These are phyloP conservation scores for Amphipyra tragopoginis DNA, from an alignment of 2,888 invertebrate species.

Conservation along the genomic window DNA sequence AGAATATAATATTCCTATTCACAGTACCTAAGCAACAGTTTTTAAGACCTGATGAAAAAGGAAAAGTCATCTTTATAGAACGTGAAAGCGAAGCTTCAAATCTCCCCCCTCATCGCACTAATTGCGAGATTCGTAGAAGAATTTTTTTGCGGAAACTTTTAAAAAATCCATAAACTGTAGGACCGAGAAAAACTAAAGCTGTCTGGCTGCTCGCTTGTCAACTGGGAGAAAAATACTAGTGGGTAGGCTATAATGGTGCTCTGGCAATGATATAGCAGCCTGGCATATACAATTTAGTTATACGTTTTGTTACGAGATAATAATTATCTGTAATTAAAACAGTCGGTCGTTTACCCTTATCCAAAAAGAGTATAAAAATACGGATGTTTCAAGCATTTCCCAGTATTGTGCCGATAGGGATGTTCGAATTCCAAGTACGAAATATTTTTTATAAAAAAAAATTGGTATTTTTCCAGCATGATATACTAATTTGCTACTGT, in stretches of 20 bases:
- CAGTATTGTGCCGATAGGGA: no score
- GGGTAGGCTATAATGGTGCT: not conserved
- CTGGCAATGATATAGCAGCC: not conserved
- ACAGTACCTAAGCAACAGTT: constrained; percentile 31
- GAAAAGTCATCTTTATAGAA: constrained; percentile 27
- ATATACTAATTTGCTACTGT: no score
- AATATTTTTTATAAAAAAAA: no score
- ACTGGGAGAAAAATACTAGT: constrained; percentile 15
- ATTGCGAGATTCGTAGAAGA: constrained; percentile 45
- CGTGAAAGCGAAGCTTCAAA: constrained; percentile 29
- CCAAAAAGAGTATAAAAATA: no score
- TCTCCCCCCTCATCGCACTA: constrained; percentile 48
- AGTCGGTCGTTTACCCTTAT: no score
- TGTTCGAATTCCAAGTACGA: no score
- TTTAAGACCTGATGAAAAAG: constrained; percentile 30
- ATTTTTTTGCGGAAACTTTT: constrained; percentile 37
- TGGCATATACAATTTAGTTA: not conserved
- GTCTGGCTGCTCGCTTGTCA: constrained; percentile 32
- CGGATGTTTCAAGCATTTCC: no score
- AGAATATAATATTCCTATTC: constrained; percentile 40
- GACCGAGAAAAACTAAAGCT: constrained; percentile 26
- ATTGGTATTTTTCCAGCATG: no score
- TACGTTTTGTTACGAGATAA: no score
- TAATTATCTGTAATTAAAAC: no score
- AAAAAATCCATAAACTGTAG: constrained; percentile 30